Evolutionary conservation across 2,113 vertebrate species (phyloP).

Genomic region (Zootoca vivipara): DNA sequence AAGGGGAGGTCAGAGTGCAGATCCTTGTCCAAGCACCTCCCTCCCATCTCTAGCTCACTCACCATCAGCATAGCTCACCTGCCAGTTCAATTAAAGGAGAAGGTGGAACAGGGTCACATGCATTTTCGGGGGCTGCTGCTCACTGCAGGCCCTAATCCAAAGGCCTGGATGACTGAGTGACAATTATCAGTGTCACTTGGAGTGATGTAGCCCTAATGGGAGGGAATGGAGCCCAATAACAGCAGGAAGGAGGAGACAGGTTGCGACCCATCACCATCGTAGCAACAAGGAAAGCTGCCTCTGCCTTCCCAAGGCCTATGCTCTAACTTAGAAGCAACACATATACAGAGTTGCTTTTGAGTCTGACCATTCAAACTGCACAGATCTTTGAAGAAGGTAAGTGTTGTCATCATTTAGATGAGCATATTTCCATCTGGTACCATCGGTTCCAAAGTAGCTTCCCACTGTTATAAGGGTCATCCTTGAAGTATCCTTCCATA

Average conservation of each 20-base stretch:
- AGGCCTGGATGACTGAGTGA: not conserved
- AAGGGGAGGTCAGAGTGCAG: conserved; percentile 58
- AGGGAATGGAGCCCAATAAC: conserved; percentile 1
- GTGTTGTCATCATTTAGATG: not conserved
- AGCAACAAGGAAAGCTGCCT: not conserved
- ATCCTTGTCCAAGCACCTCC: conserved; percentile 28
- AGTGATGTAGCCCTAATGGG: not conserved
- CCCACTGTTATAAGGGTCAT: not conserved
- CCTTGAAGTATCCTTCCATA: not conserved
- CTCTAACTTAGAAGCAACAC: not conserved
- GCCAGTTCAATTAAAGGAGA: conserved; percentile 13
- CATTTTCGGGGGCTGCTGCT: not conserved
- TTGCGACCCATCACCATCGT: not conserved
- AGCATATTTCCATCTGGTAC: not conserved
- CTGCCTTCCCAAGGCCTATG: not conserved
- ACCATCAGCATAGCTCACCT: not conserved
- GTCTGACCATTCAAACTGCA: not conserved
- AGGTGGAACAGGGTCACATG: not conserved
- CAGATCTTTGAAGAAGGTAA: not conserved
- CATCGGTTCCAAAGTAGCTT: not conserved
- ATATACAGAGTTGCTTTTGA: not conserved
- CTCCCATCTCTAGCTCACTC: not conserved
- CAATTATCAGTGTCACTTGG: conserved; percentile 5
- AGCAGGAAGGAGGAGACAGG: not conserved
- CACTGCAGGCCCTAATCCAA: conserved; percentile 4